Evolutionary conservation across 2,797 vertebrate genomes (phyloP).

Genomic region (Apogon hyalosoma): DNA sequence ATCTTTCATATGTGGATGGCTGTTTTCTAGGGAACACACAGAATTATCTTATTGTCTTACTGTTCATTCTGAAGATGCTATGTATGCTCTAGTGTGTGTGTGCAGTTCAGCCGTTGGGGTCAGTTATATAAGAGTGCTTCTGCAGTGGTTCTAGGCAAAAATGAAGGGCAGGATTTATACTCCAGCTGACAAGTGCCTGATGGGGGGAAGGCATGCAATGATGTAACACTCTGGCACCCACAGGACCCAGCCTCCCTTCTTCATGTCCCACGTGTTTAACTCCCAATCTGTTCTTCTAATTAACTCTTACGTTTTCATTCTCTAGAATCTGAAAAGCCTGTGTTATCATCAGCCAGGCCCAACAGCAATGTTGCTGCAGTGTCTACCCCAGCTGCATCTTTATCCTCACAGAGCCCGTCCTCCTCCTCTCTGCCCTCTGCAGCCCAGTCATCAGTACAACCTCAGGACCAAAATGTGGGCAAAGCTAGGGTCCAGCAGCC

Average conservation of each 20-base stretch:
- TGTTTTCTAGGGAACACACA: conserved; percentile 23
- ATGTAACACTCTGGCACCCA: conserved; percentile 57
- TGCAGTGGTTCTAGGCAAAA: conserved; percentile 64
- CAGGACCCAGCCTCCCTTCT: conserved; percentile 47
- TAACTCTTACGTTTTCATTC: conserved; percentile 36
- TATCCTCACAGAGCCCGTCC: conserved; percentile 51
- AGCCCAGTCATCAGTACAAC: conserved; percentile 50
- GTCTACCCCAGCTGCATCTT: conserved; percentile 40
- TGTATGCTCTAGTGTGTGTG: conserved; percentile 29
- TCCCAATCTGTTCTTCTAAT: conserved; percentile 41
- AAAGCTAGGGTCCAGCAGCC: conserved; percentile 63
- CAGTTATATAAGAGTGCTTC: conserved; percentile 72
- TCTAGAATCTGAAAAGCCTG: conserved; percentile 71
- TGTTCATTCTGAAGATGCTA: conserved; percentile 29
- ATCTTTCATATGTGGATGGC: not conserved
- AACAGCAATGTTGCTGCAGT: conserved; percentile 51
- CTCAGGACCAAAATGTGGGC: conserved; percentile 54
- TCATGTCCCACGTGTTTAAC: conserved; percentile 37
- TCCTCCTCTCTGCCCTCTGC: conserved; percentile 47
- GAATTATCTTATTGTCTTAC: conserved; percentile 3
- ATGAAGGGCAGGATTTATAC: conserved; percentile 88
- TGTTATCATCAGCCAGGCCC: conserved; percentile 44
- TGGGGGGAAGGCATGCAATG: conserved; percentile 53
- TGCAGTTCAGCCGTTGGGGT: conserved; percentile 41
- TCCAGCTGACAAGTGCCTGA: conserved; percentile 89